Evolutionary conservation across 53 echinoderm and acorn worm species (phyloP).

Genomic region (Arbacia lixula): DNA sequence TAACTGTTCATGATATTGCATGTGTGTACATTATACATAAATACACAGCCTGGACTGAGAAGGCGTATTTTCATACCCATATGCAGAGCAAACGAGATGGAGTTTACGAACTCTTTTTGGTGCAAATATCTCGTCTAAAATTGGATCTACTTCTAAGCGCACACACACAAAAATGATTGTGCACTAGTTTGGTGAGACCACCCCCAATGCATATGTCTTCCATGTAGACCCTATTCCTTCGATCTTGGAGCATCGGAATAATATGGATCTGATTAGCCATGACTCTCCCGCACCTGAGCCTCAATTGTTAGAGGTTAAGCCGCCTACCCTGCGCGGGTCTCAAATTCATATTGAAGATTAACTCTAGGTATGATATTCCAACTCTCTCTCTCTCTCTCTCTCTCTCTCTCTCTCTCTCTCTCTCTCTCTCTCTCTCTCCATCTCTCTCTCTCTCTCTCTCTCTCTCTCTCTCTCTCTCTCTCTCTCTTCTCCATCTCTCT

Average conservation of each 20-base stretch:
- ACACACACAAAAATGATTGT: not conserved
- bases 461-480: not conserved
- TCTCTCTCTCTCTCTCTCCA: not conserved
- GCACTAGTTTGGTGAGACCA: too few species aligned
- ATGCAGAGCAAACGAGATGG: too few species aligned
- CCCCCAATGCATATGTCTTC: too few species aligned
- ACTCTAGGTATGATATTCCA: not conserved
- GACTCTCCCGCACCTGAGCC: conserved; percentile 20
- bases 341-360: conserved; percentile 41
- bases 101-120: too few species aligned
- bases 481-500: not conserved
- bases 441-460: not conserved
- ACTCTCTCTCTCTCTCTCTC: not conserved
- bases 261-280: conserved; percentile 39
- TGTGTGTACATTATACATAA: too few species aligned
- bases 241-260: too few species aligned
- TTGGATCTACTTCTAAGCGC: too few species aligned
- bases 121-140: too few species aligned
- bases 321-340: conserved; percentile 39
- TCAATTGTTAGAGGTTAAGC: conserved; percentile 12
- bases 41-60: too few species aligned
- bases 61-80: too few species aligned
- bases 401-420: not conserved
- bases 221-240: too few species aligned
- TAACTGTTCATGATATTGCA: too few species aligned